Conservation (phyloP, 2,113 vertebrate species). For the Charadrius vociferus region DNA sequence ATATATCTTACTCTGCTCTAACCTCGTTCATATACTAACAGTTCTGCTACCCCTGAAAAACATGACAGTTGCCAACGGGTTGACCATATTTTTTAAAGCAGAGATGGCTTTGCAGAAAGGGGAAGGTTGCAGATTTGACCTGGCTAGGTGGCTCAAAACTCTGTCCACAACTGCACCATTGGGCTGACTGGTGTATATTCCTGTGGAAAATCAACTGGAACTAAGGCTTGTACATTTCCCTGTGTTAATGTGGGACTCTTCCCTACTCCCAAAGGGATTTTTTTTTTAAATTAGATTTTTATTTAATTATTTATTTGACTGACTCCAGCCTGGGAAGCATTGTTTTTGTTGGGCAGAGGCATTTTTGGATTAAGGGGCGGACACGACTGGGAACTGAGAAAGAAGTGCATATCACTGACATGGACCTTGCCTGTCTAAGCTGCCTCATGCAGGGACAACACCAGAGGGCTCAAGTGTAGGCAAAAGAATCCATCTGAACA, state of each 20-base stretch:
- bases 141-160: not conserved
- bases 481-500: not conserved
- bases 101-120: not conserved
- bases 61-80: not conserved
- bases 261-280: not conserved
- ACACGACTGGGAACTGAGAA: not conserved
- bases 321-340: constrained; percentile 34
- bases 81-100: not conserved
- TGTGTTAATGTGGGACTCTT: constrained; percentile 19
- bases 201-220: constrained; percentile 39
- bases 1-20: not conserved
- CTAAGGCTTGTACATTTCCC: constrained; percentile 8
- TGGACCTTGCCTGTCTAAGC: not conserved
- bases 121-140: not conserved
- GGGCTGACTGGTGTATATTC: constrained; percentile 30
- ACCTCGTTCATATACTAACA: not conserved
- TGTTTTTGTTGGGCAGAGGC: constrained; percentile 28
- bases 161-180: not conserved
- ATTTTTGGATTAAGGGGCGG: not conserved
- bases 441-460: not conserved
- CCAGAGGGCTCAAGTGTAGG: not conserved
- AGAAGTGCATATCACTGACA: not conserved
- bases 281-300: constrained; percentile 8
- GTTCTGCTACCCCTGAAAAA: not conserved
- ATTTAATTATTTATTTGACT: constrained; percentile 70